Evolutionary conservation across 2,888 invertebrate species (phyloP).

Genomic region (Fragum sueziense): DNA sequence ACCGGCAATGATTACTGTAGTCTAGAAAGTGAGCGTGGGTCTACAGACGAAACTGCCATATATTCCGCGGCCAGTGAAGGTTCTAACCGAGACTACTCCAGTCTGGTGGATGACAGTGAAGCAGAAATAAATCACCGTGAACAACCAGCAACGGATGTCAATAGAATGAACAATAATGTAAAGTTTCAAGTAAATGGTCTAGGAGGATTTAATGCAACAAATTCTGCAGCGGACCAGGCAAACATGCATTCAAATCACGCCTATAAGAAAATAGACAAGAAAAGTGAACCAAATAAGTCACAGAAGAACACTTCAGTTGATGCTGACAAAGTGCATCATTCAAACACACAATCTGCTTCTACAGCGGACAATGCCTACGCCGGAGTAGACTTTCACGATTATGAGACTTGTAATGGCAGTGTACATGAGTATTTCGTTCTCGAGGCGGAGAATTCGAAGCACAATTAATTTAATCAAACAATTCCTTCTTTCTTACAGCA

Average conservation of each 20-base stretch:
- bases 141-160: not conserved
- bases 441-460: not conserved
- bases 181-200: constrained; percentile 7
- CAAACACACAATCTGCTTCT: not conserved
- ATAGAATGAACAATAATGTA: not conserved
- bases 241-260: not conserved
- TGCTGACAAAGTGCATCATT: not conserved
- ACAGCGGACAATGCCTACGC: not conserved
- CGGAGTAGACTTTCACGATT: constrained; percentile 1
- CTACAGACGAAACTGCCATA: not conserved
- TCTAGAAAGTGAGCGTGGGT: not conserved
- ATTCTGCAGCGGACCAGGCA: not conserved
- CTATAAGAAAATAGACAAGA: not conserved
- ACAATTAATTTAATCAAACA: no score
- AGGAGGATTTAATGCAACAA: not conserved
- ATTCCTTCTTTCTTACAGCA: no score
- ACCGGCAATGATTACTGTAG: constrained; percentile 7
- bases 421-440: constrained; percentile 10
- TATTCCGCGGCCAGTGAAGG: constrained; percentile 6
- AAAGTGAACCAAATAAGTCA: not conserved
- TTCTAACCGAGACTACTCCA: constrained; percentile 11
- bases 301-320: not conserved
- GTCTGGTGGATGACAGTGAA: constrained; percentile 7
- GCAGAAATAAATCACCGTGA: constrained; percentile 7
- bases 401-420: constrained; percentile 7